These are phyloP conservation scores for Erythrocebus patas DNA, from an alignment of 2,113 vertebrate genomes.

Conservation along the genomic window DNA sequence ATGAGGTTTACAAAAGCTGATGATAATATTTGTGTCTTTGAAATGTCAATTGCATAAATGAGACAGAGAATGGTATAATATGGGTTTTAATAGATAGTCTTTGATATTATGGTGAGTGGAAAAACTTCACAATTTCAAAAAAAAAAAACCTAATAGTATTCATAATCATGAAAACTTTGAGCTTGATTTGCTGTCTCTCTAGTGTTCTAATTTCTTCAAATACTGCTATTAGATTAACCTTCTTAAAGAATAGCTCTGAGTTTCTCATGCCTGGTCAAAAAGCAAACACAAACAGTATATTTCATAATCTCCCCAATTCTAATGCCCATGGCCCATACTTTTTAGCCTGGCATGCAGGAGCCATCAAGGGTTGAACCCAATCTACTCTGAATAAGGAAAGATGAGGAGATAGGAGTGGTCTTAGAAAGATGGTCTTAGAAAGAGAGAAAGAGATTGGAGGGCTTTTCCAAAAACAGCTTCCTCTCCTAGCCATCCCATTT, in stretches of 20 bases:
- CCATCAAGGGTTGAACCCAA: not conserved
- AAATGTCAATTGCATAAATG: not conserved
- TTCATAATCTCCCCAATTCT: not conserved
- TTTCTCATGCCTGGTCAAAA: not conserved
- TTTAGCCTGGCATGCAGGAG: not conserved
- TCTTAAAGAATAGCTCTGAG: not conserved
- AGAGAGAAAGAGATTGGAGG: not conserved
- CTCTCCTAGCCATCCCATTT: not conserved
- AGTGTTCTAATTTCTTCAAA: not conserved
- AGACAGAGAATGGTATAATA: not conserved
- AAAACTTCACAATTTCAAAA: not conserved
- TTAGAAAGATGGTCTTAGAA: not conserved
- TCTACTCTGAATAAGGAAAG: not conserved
- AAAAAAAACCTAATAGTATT: not conserved
- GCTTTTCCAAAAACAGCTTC: not conserved
- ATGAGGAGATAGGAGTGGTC: not conserved
- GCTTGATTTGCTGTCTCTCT: not conserved
- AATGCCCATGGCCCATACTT: not conserved
- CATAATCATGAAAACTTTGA: not conserved
- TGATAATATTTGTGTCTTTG: not conserved
- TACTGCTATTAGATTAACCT: not conserved
- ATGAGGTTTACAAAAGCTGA: not conserved
- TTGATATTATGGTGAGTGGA: not conserved
- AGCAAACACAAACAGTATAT: not conserved
- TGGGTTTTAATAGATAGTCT: not conserved